Evolutionary conservation across 1,140 invertebrate genomes (phyloP), one percentile per base, ranked within the genome.

Genomic region (Ceratosolen fusciceps): DNA sequence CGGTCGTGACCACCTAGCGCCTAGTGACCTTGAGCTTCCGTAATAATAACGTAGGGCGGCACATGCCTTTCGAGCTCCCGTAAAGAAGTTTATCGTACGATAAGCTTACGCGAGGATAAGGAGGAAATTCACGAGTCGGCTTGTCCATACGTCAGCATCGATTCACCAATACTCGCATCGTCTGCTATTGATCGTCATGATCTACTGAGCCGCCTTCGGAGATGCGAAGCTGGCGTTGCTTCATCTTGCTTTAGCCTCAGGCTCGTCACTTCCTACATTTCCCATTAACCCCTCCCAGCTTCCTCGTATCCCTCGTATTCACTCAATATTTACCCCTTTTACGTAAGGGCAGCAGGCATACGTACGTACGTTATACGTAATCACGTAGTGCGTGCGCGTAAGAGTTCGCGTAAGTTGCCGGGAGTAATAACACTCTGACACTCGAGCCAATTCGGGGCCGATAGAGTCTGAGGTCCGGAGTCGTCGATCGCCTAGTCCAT

Each of bases 161-260:
- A 14, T 67, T 3, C 62, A 7, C 12, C 34, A 7, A 8, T 34
- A 5, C 29, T 26, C 47, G 47, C 9, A 12, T n/a, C 31, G 5
- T 14, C 24, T n/a, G n/a, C n/a, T n/a, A n/a, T n/a, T n/a, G n/a
- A n/a, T n/a, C 70, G 26, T 19, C 72, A 56, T 49, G 29, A 43
- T 34, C 29, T 29, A 5, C n/a, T 47, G 2, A 72, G 4, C 16
- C 47, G n/a, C 47, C 49, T 1, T 14, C 34, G 26, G 54, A 26
- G 21, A 74, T 74, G 72, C 21, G 31, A 74, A 74, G 34, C 9
- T 43, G 21, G 19, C 29, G 47, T 26, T 39, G 43, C n/a, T n/a
- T n/a, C n/a, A n/a, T n/a, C n/a, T n/a, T n/a, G 62, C 52, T 16
- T 39, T 24, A 16, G 12, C 49, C 8, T 29, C 21, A 54, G 26